Evolutionary conservation across 2,113 vertebrate species (phyloP).

Genomic region (Helogale parvula): DNA sequence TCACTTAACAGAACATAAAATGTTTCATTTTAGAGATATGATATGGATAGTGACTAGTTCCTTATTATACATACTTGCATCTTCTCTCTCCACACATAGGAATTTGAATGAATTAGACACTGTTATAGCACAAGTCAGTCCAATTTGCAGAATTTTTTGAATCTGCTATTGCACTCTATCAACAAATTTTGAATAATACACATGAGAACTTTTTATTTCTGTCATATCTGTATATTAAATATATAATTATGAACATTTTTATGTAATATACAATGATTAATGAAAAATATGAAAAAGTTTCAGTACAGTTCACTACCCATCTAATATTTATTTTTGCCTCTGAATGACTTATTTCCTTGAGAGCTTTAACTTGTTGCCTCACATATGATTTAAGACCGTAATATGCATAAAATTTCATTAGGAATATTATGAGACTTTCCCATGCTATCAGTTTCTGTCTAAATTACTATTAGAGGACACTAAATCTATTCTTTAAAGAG

Average conservation of each 20-base stretch:
- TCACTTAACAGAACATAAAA: conserved; percentile 42
- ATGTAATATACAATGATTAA: neutral
- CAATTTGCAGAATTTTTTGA: neutral
- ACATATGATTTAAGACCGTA: neutral
- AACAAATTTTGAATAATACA: neutral
- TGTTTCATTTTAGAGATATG: neutral
- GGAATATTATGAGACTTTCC: neutral
- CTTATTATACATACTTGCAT: neutral
- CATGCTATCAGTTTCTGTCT: neutral
- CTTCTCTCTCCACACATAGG: neutral
- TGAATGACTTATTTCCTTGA: neutral
- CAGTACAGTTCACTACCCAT: neutral
- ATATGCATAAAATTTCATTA: neutral
- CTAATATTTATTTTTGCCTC: neutral
- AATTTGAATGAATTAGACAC: neutral
- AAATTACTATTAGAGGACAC: neutral
- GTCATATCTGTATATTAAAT: neutral
- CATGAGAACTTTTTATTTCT: neutral
- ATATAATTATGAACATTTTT: neutral
- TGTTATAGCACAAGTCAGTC: neutral
- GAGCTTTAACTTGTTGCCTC: neutral
- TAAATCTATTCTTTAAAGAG: neutral
- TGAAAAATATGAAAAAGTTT: neutral
- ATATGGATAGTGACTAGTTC: neutral
- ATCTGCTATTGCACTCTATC: neutral